Conservation (phyloP, 2,888 invertebrate genomes). For the Scaptodrosophila latifasciaeformis region DNA sequence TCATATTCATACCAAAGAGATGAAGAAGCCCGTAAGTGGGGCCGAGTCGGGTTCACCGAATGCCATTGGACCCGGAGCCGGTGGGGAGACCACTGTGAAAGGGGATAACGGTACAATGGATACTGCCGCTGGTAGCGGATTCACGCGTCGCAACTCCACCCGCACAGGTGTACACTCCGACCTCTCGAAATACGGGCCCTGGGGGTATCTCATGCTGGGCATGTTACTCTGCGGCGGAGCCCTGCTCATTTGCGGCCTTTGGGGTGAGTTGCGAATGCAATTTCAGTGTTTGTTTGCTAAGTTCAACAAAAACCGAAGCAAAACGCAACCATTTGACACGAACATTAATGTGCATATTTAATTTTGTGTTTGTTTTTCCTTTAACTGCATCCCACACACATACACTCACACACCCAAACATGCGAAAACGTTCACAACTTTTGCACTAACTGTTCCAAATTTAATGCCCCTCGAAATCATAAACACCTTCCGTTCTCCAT, state of each 20-base stretch:
- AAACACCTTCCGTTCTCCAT: conserved; percentile 26
- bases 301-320: too few relatives aligned
- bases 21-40: conserved; percentile 40
- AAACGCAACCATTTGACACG: too few relatives aligned
- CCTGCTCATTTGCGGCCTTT: conserved; percentile 82
- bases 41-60: conserved; percentile 42
- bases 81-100: conserved; percentile 30
- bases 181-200: conserved; percentile 82
- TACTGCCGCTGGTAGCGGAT: conserved; percentile 42
- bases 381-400: neutral
- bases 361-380: conserved; percentile 19
- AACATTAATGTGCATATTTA: conserved; percentile 43
- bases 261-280: conserved; percentile 76
- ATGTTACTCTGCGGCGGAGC: conserved; percentile 83
- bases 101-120: conserved; percentile 15
- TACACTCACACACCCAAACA: conserved; percentile 2
- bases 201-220: conserved; percentile 84
- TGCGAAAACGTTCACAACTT: too few relatives aligned
- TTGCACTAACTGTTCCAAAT: neutral
- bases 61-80: conserved; percentile 29
- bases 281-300: conserved; percentile 30
- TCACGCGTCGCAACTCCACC: conserved; percentile 69
- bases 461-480: neutral
- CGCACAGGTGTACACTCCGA: conserved; percentile 77
- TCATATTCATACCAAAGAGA: conserved; percentile 49